Conservation (phyloP, 2,113 vertebrate genomes). For the Erythrocercus mccallii region DNA sequence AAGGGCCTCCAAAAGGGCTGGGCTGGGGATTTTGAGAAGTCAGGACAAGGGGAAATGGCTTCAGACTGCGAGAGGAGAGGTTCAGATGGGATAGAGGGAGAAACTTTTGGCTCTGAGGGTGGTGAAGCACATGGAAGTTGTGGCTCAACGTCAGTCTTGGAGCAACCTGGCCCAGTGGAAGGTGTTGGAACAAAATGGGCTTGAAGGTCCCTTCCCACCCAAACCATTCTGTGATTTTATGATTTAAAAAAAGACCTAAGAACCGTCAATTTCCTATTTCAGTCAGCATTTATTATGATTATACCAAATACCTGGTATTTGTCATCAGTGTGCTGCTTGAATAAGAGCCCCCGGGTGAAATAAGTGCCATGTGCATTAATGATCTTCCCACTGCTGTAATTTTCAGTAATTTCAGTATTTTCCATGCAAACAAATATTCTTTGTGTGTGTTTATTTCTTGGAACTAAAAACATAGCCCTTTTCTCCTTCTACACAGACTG, state of each 20-base stretch:
- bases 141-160: fast-evolving
- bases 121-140: neutral
- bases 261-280: neutral
- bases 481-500: neutral
- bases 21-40: neutral
- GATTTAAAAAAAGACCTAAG: neutral
- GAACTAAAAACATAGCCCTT: neutral
- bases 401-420: neutral
- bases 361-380: neutral
- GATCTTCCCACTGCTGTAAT: neutral
- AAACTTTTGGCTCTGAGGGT: neutral
- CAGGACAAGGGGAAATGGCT: neutral
- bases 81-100: neutral
- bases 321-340: neutral
- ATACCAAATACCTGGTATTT: neutral
- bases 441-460: neutral
- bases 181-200: neutral
- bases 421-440: neutral
- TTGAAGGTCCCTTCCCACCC: neutral
- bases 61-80: neutral
- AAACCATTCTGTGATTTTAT: neutral
- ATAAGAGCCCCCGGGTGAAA: neutral
- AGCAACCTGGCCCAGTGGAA: neutral
- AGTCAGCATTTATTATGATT: neutral
- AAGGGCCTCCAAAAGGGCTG: neutral